Base-by-base conservation (phyloP, 2,113 vertebrate genomes). In the Rhinolophus ferrumequinum region DNA sequence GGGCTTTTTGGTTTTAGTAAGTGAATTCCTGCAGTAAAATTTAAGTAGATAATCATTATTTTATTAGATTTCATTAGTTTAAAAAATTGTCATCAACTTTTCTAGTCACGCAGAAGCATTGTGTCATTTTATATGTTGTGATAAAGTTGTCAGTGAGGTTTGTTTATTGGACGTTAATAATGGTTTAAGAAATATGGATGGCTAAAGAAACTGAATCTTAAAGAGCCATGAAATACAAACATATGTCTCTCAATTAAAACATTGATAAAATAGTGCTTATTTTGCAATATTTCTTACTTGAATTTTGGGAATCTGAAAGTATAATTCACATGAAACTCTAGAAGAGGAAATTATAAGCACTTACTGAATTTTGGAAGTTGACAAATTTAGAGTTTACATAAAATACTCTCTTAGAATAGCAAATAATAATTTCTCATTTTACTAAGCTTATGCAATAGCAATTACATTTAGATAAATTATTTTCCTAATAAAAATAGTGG, bases 361-460 rank as follows among this genome's bases (percentile, higher is more conserved):
- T 47, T 82, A 35, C 60, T 64, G 60, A 30, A 52, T 6, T 88
- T 82, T 95, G 15, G 26, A 76, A 85, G 33, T 60, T 95, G n/a
- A 54, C 0, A 82, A 54, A 90, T 94, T 66, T 90, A 89, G 10
- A 72, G 35, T 76, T 84, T 80, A 73, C 69, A 14, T 75, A 92
- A 88, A 95, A 64, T 33, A 67, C 24, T 70, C 76, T 44, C 44
- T 93, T 81, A 69, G 72, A 85, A 67, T 69, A 73, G 3, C 10
- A 82, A 54, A 41, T 44, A 79, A 62, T 73, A 93, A 47, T 87
- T 92, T 1, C 12, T 92, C 84, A 35, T 81, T 85, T 88, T 92
- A 66, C 64, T 50, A 73, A 72, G 19, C 22, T 93, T 85, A 4
- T 91, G 41, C 10, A 41, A 28, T 2, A 83, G 6, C 64, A 82